A percentile compares a stretch with the other conserved stretches of the same genome.
These are phyloP conservation scores for Spermophilus dauricus DNA, from an alignment of 2,113 vertebrate genomes.

Conservation along the genomic window DNA sequence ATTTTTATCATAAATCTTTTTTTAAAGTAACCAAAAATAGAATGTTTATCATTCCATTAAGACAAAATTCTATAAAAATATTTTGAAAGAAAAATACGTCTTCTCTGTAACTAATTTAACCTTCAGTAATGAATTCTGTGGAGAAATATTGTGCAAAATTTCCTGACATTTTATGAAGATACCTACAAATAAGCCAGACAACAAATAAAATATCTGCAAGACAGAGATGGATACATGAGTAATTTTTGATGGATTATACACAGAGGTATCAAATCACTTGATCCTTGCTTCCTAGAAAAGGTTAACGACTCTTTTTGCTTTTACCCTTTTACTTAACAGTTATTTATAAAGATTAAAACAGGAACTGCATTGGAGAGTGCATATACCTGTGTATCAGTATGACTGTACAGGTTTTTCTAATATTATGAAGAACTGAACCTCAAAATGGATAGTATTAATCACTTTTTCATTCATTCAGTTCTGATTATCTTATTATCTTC, in stretches of 20 bases:
- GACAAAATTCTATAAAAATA: conserved; percentile 67
- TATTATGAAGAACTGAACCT: background rate
- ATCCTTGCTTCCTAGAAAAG: conserved; percentile 86
- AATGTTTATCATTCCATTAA: conserved; percentile 64
- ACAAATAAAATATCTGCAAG: conserved; percentile 79
- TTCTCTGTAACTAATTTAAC: conserved; percentile 78
- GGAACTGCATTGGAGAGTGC: conserved; percentile 25
- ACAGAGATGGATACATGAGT: conserved; percentile 75
- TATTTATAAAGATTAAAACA: conserved; percentile 84
- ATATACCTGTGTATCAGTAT: conserved; percentile 2
- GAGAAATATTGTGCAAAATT: conserved; percentile 70
- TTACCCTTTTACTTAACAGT: conserved; percentile 86
- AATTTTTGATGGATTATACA: conserved; percentile 87
- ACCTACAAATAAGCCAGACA: conserved; percentile 74
- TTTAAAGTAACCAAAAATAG: background rate
- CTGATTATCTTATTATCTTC: background rate
- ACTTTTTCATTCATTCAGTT: conserved; percentile 54
- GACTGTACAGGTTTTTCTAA: conserved; percentile 63
- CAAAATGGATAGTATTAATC: conserved; percentile 29
- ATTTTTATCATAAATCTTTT: conserved; percentile 59
- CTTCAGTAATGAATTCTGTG: conserved; percentile 78
- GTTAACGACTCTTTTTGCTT: conserved; percentile 87
- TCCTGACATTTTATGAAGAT: conserved; percentile 80
- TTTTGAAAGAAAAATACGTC: conserved; percentile 69
- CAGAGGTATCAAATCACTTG: conserved; percentile 82